Base-by-base conservation (phyloP, 2,797 vertebrate species). In the Lycodopsis pacificus region DNA sequence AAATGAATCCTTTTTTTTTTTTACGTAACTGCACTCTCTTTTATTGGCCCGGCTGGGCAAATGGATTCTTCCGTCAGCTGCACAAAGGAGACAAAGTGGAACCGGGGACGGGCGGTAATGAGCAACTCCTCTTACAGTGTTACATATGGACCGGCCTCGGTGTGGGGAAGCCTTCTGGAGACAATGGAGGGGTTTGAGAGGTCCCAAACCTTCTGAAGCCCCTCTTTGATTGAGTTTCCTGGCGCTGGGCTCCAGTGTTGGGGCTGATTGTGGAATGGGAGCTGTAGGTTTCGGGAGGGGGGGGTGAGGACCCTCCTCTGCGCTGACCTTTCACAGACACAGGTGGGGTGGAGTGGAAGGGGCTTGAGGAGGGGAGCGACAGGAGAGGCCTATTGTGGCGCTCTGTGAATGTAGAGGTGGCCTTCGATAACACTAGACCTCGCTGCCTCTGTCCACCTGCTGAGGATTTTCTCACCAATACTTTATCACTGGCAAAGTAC, bases 171-270 rank as follows among this genome's bases (percentile, higher is more conserved):
- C 88, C 85, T 88, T 83, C 66, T 15, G 75, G 71, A 90, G 83
- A 95, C 94, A 95, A 95, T 95, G 83, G 85, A 73, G 75, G 86
- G 85, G 84, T 91, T 92, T 91, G 87, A 91, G 89, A 83, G 91
- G 86, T 89, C 86, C 85, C 79, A 65, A 89, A 86, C 73, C 84
- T 82, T 89, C 91, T 86, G 85, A 91, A 92, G 81, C 84, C 81
- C 69, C 76, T 88, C 89, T 94, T 93, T 95, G 93, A 94, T 95
- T 93, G 91, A 81, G 89, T 92, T 94, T 94, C 85, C 91, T 93
- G 90, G 87, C 87, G 71, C 75, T 82, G 84, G 75, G 80, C 63
- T 88, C 76, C 83, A 87, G 87, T 86, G 76, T 90, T 90, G 83
- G 84, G 89, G 84, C 88, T 85, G 92, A 89, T 85, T 84, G 89